Evolutionary conservation across 2,888 invertebrate genomes (phyloP).

Genomic region (Folsomia manolachei): DNA sequence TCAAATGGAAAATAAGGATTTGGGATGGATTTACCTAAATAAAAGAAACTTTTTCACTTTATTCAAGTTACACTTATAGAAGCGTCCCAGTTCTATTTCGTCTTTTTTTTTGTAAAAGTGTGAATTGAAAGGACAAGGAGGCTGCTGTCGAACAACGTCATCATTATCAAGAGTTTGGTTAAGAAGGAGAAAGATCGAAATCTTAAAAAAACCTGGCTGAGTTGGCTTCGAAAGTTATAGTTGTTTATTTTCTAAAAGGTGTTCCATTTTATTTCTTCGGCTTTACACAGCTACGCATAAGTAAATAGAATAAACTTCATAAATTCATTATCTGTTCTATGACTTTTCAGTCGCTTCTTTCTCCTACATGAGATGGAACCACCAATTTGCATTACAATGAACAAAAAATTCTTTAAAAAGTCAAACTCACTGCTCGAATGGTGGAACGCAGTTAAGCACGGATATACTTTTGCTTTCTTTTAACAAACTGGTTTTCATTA

Average conservation of each 20-base stretch:
- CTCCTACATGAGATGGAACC: neutral
- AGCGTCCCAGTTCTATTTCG: constrained; percentile 4
- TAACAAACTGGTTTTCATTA: neutral
- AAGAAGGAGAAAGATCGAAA: neutral
- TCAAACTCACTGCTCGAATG: constrained; percentile 2
- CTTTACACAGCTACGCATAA: constrained; percentile 1
- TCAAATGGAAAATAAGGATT: too few relatives aligned
- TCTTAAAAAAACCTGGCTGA: neutral
- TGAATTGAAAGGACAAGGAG: neutral
- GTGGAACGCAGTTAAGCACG: neutral
- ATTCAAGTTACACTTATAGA: constrained; percentile 7
- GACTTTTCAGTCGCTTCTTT: neutral
- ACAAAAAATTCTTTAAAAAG: constrained; percentile 4
- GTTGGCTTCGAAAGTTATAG: too few relatives aligned
- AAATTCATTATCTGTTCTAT: constrained; percentile 1
- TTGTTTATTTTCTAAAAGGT: neutral
- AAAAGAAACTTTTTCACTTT: constrained; percentile 20
- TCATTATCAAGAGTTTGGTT: constrained; percentile 9
- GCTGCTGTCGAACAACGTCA: constrained; percentile 5
- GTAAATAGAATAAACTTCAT: constrained; percentile 6
- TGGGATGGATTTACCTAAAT: constrained; percentile 13
- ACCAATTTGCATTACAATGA: constrained; percentile 20
- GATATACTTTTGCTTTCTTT: neutral
- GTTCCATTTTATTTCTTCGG: constrained; percentile 1
- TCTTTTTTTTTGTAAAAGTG: neutral